A percentile compares a stretch with the other conserved stretches of the same genome.
These are phyloP conservation scores for Tinamus major DNA, from an alignment of 2,797 vertebrate species.

Conservation along the genomic window DNA sequence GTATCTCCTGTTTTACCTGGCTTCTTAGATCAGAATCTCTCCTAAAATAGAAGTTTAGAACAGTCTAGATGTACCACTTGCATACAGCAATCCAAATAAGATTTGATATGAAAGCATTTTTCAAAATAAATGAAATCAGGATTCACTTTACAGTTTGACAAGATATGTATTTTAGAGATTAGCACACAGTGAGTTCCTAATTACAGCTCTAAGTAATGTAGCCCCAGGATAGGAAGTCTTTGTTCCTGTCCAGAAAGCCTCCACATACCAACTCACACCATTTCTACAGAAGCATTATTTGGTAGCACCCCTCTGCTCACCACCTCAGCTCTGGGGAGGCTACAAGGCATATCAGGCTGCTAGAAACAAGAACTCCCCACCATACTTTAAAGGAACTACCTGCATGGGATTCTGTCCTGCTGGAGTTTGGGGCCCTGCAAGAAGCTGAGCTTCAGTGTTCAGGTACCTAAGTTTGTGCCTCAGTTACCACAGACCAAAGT, in stretches of 20 bases:
- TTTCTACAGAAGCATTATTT: neutral
- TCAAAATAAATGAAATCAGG: neutral
- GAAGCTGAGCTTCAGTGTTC: rapidly evolving
- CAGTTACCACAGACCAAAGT: neutral
- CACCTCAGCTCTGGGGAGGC: neutral
- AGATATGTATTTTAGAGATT: neutral
- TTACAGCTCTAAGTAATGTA: neutral
- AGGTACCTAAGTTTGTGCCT: neutral
- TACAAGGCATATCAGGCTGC: neutral
- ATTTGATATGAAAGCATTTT: neutral
- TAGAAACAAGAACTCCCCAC: neutral
- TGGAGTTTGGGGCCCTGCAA: neutral
- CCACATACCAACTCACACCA: neutral
- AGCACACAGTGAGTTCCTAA: neutral
- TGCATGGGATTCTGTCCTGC: neutral
- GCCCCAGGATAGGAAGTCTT: neutral
- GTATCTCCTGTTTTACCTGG: slow-evolving; percentile 28
- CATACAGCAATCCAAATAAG: neutral
- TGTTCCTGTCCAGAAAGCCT: neutral
- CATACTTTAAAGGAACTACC: neutral
- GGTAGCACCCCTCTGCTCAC: neutral
- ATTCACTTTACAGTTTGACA: neutral
- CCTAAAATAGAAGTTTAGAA: slow-evolving; percentile 37
- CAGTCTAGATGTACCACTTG: neutral
- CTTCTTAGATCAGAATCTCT: neutral